Evolutionary conservation across 2,113 vertebrate species (phyloP).

Genomic region (Catharus fuscescens): DNA sequence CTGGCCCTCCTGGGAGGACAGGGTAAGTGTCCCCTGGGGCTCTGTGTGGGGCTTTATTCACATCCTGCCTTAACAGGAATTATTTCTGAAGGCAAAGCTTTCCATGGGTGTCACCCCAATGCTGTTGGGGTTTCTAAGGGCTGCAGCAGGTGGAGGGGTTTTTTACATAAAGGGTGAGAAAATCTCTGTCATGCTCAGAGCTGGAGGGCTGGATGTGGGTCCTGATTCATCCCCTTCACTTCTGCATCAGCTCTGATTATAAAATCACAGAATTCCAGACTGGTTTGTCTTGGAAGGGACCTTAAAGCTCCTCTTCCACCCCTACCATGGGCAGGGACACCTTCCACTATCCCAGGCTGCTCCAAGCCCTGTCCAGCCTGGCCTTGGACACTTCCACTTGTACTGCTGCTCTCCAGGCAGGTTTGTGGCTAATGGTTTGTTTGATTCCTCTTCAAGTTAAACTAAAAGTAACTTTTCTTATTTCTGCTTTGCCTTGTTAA

Average conservation of each 20-base stretch:
- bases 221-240: neutral
- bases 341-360: neutral
- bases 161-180: neutral
- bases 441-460: neutral
- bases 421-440: neutral
- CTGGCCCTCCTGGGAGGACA: neutral
- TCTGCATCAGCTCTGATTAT: neutral
- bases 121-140: neutral
- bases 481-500: neutral
- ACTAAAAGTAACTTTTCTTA: neutral
- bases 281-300: neutral
- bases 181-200: neutral
- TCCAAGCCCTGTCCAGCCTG: neutral
- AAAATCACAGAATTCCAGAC: neutral
- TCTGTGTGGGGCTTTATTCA: fast-evolving
- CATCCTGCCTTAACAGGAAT: neutral
- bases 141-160: neutral
- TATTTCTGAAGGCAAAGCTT: neutral
- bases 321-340: neutral
- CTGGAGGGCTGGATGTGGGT: neutral
- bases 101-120: fast-evolving
- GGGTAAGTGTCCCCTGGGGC: neutral
- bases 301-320: neutral
- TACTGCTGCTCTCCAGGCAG: neutral
- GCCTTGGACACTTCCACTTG: neutral